These are phyloP conservation scores for Geophilus truncorum DNA, from an alignment of 2,888 invertebrate genomes.

Conservation along the genomic window DNA sequence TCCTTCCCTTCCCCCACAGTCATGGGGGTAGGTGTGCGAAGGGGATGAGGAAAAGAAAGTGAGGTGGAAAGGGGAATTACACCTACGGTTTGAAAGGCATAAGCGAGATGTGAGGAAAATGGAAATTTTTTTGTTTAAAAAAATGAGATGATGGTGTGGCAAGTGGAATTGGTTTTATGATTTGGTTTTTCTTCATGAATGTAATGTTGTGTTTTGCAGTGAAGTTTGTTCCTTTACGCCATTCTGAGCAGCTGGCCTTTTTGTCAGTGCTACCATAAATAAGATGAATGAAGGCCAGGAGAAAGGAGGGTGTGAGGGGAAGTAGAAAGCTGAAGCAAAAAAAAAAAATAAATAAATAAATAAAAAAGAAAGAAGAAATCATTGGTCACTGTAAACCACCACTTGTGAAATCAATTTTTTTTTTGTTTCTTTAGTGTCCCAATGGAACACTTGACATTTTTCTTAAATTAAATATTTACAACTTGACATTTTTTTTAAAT, in stretches of 20 bases:
- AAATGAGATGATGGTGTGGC: not conserved
- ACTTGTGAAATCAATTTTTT: not conserved
- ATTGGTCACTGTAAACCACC: not conserved
- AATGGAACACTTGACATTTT: no score
- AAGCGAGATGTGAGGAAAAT: not conserved
- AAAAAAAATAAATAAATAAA: not conserved
- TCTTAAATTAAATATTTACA: not conserved
- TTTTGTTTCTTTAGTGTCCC: not conserved
- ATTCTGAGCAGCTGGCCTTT: constrained; percentile 28
- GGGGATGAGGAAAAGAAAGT: not conserved
- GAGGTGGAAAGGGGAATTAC: not conserved
- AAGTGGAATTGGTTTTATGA: not conserved
- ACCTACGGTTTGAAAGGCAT: no score
- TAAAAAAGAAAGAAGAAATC: not conserved
- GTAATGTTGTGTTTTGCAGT: not conserved
- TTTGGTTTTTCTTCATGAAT: not conserved
- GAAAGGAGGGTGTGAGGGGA: not conserved
- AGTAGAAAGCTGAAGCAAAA: not conserved
- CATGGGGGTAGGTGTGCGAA: not conserved
- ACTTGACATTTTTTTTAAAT: not conserved
- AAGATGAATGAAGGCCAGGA: constrained; percentile 5
- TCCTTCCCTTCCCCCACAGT: not conserved
- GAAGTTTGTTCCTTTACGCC: not conserved
- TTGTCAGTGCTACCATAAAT: constrained; percentile 27
- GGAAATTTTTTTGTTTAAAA: not conserved